phyloP scores from a whole-genome alignment of 1,140 invertebrate genomes.

The Pogonomyrmex californicus region DNA sequence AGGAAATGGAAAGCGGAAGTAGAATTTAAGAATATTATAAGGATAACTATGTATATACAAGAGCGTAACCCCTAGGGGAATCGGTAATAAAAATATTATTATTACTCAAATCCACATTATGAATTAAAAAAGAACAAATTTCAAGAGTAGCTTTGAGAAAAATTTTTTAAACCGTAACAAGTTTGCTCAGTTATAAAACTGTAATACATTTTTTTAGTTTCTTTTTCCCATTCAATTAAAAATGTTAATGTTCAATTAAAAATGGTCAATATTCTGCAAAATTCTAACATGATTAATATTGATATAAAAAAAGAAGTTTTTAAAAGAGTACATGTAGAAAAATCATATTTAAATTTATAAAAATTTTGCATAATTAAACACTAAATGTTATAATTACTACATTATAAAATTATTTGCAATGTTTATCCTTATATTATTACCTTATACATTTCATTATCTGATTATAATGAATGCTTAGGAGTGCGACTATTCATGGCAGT shows the following conservation, averaged over 20 bases:
- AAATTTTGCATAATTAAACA: too few species aligned
- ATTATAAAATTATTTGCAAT: background rate
- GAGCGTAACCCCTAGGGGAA: too few species aligned
- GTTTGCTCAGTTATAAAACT: slow-evolving; percentile 19
- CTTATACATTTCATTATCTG: slow-evolving; percentile 24
- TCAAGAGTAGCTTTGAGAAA: slow-evolving; percentile 8
- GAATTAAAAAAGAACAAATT: slow-evolving; percentile 7
- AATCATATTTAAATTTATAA: too few species aligned
- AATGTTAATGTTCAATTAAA: background rate
- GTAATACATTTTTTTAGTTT: slow-evolving; percentile 14
- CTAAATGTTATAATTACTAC: background rate
- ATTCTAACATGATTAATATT: background rate
- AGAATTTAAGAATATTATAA: too few species aligned
- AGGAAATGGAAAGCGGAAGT: too few species aligned
- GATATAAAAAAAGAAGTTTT: background rate
- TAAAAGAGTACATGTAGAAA: too few species aligned
- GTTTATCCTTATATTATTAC: background rate
- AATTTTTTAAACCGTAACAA: slow-evolving; percentile 25
- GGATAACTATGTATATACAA: too few species aligned
- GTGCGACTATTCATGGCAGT: slow-evolving; percentile 62
- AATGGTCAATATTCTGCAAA: background rate
- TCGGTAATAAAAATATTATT: too few species aligned
- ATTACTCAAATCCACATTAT: too few species aligned
- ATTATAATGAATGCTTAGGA: slow-evolving; percentile 30
- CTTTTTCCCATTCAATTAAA: background rate